Evolutionary conservation across 2,797 vertebrate species (phyloP).

Genomic region (Distichodus sexfasciatus): DNA sequence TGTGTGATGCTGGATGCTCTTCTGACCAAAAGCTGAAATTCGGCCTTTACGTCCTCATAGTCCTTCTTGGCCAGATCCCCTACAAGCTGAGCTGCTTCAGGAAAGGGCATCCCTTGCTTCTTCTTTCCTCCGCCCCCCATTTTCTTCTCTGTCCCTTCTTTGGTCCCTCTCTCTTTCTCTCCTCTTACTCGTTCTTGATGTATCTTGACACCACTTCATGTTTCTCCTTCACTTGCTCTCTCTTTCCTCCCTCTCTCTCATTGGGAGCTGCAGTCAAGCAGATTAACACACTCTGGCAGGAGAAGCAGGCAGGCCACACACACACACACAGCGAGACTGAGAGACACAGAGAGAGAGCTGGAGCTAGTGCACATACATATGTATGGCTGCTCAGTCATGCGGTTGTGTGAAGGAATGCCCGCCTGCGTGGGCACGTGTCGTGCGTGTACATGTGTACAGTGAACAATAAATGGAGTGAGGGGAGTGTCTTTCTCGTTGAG

Average conservation of each 20-base stretch:
- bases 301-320: constrained; percentile 64
- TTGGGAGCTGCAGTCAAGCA: constrained; percentile 78
- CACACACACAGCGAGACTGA: constrained; percentile 56
- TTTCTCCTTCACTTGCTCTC: constrained; percentile 12
- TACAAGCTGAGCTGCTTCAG: constrained; percentile 53
- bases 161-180: constrained; percentile 13
- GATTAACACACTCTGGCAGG: constrained; percentile 79
- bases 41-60: constrained; percentile 42
- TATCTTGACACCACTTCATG: constrained; percentile 17
- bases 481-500: not conserved
- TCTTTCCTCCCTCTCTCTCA: constrained; percentile 47
- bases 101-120: constrained; percentile 52
- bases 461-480: not conserved
- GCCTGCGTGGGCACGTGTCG: constrained; percentile 30
- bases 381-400: constrained; percentile 60
- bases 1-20: not conserved
- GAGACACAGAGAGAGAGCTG: constrained; percentile 11
- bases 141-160: not conserved
- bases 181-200: constrained; percentile 48
- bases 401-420: constrained; percentile 66
- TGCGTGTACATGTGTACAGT: constrained; percentile 15
- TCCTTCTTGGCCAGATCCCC: constrained; percentile 40
- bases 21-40: constrained; percentile 24
- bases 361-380: constrained; percentile 56
- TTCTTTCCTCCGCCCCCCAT: constrained; percentile 23